phyloP scores from a whole-genome alignment of 1,140 invertebrate genomes.

The Drosophila eugracilis region DNA sequence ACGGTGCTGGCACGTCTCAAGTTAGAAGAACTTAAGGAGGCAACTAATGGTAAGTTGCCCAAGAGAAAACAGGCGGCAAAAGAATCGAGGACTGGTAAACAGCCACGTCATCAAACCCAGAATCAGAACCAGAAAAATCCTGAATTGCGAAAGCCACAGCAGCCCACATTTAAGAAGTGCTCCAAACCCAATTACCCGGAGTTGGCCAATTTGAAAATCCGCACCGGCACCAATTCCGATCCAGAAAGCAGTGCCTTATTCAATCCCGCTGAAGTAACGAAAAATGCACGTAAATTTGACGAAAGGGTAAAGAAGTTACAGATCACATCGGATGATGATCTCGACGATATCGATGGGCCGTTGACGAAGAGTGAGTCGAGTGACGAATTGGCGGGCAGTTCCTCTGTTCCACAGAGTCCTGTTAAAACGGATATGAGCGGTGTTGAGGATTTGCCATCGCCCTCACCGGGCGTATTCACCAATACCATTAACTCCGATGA shows the following conservation, averaged over 20 bases:
- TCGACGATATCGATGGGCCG: conserved; percentile 80
- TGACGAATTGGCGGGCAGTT: conserved; percentile 54
- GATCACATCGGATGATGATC: conserved; percentile 81
- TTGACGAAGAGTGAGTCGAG: conserved; percentile 79
- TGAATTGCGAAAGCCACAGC: conserved; percentile 1
- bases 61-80: conserved; percentile 49
- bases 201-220: conserved; percentile 78
- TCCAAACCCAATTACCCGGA: conserved; percentile 84
- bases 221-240: conserved; percentile 67
- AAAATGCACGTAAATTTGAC: conserved; percentile 83
- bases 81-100: conserved; percentile 2
- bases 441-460: not conserved
- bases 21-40: conserved; percentile 65
- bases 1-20: conserved; percentile 74
- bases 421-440: conserved; percentile 3
- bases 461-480: conserved; percentile 62
- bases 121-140: conserved; percentile 5
- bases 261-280: conserved; percentile 77
- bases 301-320: conserved; percentile 79
- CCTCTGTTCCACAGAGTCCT: conserved; percentile 10
- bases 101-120: conserved; percentile 19
- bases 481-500: conserved; percentile 83
- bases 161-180: conserved; percentile 70
- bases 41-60: conserved; percentile 33
- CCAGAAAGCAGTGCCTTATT: conserved; percentile 42